These are phyloP conservation scores for Homarus americanus DNA, from an alignment of 1,140 invertebrate genomes.

Conservation along the genomic window DNA sequence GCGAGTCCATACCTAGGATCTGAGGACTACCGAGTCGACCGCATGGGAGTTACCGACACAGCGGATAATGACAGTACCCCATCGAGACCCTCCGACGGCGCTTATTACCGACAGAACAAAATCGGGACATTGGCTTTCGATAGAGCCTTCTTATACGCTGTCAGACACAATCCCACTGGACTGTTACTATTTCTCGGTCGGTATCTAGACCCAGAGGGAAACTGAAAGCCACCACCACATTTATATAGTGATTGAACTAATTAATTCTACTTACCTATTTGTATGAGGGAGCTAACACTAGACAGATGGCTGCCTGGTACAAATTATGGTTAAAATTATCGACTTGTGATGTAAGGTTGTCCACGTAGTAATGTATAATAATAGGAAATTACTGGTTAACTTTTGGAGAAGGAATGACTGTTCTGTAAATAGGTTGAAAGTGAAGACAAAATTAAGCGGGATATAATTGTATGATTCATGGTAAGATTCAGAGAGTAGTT, in stretches of 20 bases:
- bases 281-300: neutral
- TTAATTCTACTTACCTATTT: neutral
- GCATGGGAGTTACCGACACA: neutral
- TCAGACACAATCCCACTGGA: slow-evolving; percentile 74
- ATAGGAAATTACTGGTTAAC: neutral
- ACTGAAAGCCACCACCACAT: neutral
- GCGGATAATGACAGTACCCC: neutral
- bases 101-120: slow-evolving; percentile 42
- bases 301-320: neutral
- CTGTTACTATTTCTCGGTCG: slow-evolving; percentile 69
- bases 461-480: too few species aligned
- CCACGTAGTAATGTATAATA: neutral
- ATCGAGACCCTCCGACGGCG: neutral
- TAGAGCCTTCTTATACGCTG: slow-evolving; percentile 73
- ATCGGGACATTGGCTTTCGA: slow-evolving; percentile 68
- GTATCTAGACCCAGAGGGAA: slow-evolving; percentile 67
- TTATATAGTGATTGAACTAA: neutral
- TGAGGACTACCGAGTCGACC: neutral
- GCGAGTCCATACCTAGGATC: neutral
- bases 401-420: neutral
- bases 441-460: too few species aligned
- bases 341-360: neutral
- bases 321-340: neutral
- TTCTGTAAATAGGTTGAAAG: too few species aligned
- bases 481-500: too few species aligned